Percentiles rank a stretch among this genome's conserved stretches.
Evolutionary conservation across 1,140 invertebrate species (phyloP).

Genomic region (Bradynema listronoti): DNA sequence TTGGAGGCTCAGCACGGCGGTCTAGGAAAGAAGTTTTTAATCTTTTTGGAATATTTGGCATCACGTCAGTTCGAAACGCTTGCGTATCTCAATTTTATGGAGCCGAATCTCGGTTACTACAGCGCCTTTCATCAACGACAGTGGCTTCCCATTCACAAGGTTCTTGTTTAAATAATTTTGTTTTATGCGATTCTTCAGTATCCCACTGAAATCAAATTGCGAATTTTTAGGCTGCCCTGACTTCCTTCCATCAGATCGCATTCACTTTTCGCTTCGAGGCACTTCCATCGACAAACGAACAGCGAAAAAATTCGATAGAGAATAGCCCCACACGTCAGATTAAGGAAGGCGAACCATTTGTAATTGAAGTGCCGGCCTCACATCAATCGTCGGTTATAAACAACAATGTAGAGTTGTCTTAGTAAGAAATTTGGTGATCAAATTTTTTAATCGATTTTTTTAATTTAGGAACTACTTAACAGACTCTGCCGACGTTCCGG

Average conservation of each 20-base stretch:
- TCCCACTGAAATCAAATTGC: neutral
- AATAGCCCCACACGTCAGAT: neutral
- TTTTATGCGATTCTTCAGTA: constrained; percentile 3
- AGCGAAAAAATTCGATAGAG: constrained; percentile 13
- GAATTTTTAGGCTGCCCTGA: constrained; percentile 36
- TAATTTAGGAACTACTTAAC: constrained; percentile 27
- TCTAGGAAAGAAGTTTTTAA: constrained; percentile 33
- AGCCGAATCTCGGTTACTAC: constrained; percentile 19
- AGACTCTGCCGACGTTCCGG: constrained; percentile 14
- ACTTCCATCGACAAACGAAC: constrained; percentile 29
- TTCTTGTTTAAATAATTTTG: neutral
- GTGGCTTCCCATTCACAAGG: neutral
- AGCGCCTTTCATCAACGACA: constrained; percentile 20
- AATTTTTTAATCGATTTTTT: constrained; percentile 22
- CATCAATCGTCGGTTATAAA: no score
- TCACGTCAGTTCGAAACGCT: constrained; percentile 29
- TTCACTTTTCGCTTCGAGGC: constrained; percentile 36
- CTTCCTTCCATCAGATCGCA: constrained; percentile 37
- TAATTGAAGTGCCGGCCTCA: constrained; percentile 35
- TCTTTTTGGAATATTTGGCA: constrained; percentile 33
- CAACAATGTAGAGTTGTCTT: no score
- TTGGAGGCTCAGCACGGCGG: constrained; percentile 34
- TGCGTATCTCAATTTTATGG: constrained; percentile 22
- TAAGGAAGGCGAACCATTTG: constrained; percentile 33
- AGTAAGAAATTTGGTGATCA: no score